Base-by-base conservation (phyloP, 2,888 invertebrate genomes). In the Mythimna lalbum region DNA sequence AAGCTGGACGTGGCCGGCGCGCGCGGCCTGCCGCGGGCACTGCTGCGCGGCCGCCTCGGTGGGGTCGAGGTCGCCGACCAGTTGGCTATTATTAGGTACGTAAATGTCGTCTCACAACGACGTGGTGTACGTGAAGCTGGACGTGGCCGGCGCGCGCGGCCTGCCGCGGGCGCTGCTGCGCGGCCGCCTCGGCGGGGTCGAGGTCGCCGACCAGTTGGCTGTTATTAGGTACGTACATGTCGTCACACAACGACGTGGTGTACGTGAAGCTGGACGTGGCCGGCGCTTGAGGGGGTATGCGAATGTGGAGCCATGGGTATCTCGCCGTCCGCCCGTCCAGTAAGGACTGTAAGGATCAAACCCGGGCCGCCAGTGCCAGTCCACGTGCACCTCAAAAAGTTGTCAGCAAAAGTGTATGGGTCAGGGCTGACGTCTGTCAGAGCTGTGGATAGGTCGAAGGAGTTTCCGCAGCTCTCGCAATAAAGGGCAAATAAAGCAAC, bases 11-110 rank as follows among this genome's bases (percentile, higher is more conserved):
- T 99, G 23, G 97, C 99, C 64, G 99, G 99, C 36, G 97, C 98
- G 63, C 96, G 97, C 60, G 97, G 97, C 0, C 97, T 98, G 83
- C 98, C 98, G 61, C 97, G 98, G 86, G 97, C 98, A 76, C 97
- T 98, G 76, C 96, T 99, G 61, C 98, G 98, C 89, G 97, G 98
- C 52, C 97, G 97, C 71, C 96, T 99, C 69, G 99, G 99, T 7
- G 98, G 98, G 66, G 97, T 98, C 56, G 99, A 99, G 94, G 98
- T 99, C 53, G 98, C 98, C 88, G 99, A 99, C 96, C 99, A 99
- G 95, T 97, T 99, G 88, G 97, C 97, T 87, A 98, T 98, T 87
- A 96, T 98, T 91, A 97, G 97, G 97, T 97, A 88, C 21, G 31
- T 31, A n/a, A 14, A 14, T 19, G 6, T 98, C 98, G 70, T 98